Evolutionary conservation across 1,140 invertebrate species (phyloP).

Genomic region (Rhyacophila brunnea): DNA sequence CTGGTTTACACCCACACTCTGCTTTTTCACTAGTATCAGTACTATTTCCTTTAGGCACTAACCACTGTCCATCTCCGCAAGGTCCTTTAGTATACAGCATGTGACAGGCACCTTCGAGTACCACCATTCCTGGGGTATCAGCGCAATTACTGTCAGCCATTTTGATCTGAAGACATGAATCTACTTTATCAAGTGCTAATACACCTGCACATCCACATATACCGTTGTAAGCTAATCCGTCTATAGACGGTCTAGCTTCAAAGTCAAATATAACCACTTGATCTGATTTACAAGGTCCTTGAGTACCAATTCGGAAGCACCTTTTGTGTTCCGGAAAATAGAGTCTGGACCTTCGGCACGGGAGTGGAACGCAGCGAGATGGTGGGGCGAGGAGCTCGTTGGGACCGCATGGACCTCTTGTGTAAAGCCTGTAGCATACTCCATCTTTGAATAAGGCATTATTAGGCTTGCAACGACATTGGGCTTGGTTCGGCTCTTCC

Average conservation of each 20-base stretch:
- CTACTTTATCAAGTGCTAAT: conserved; percentile 39
- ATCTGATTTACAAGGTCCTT: conserved; percentile 67
- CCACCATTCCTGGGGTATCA: conserved; percentile 56
- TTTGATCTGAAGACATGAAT: conserved; percentile 38
- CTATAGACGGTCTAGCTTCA: conserved; percentile 67
- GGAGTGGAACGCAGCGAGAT: conserved; percentile 60
- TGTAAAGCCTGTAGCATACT: conserved; percentile 72
- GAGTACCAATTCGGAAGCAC: conserved; percentile 72
- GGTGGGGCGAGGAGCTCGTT: conserved; percentile 67
- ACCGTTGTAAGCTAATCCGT: conserved; percentile 79
- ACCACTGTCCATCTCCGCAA: conserved; percentile 70
- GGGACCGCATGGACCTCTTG: conserved; percentile 68
- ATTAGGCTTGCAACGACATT: conserved; percentile 68
- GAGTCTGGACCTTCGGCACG: conserved; percentile 68
- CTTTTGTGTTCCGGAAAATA: conserved; percentile 70
- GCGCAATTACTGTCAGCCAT: conserved; percentile 34
- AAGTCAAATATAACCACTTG: conserved; percentile 77
- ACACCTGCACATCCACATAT: conserved; percentile 67
- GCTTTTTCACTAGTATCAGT: conserved; percentile 47
- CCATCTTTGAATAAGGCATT: conserved; percentile 68
- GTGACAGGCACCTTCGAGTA: conserved; percentile 64
- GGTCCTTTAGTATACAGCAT: conserved; percentile 73
- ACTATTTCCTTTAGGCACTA: conserved; percentile 55
- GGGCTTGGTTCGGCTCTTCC: conserved; percentile 47
- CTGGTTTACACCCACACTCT: conserved; percentile 71